These are phyloP conservation scores for Pelecanoides urinatrix DNA, from an alignment of 2,113 vertebrate species.

Conservation along the genomic window DNA sequence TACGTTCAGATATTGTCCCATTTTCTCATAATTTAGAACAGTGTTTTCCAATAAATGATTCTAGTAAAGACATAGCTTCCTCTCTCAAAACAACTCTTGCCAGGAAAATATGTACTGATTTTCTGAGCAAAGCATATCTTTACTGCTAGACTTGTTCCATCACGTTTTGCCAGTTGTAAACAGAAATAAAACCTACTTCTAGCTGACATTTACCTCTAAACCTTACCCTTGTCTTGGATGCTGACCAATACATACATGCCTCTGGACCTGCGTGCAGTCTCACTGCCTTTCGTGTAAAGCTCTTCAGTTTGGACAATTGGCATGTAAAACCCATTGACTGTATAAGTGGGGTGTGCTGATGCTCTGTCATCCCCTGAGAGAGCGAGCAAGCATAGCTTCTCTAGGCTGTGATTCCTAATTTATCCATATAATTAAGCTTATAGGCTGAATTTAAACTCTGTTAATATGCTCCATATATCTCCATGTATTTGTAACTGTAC, in stretches of 20 bases:
- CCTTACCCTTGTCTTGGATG: not conserved
- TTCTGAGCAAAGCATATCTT: not conserved
- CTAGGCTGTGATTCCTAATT: not conserved
- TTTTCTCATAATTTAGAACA: not conserved
- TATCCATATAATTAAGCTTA: not conserved
- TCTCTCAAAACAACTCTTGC: not conserved
- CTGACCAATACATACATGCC: not conserved
- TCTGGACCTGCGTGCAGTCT: not conserved
- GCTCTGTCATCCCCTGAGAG: not conserved
- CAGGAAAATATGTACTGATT: not conserved
- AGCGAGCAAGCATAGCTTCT: rapidly evolving
- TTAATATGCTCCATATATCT: not conserved
- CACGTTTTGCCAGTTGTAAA: not conserved
- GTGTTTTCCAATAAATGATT: not conserved
- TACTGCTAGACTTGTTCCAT: not conserved
- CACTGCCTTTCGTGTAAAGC: not conserved
- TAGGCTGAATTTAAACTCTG: not conserved
- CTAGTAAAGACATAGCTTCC: not conserved
- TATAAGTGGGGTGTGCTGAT: not conserved
- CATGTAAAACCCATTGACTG: not conserved
- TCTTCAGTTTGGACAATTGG: not conserved
- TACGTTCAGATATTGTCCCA: not conserved
- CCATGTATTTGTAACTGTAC: not conserved
- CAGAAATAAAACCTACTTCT: not conserved
- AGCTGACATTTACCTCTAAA: not conserved